Percentiles rank a stretch among this genome's conserved stretches.
These are phyloP conservation scores for Oncorhynchus clarkii DNA, from an alignment of 2,113 vertebrate genomes.

Conservation along the genomic window DNA sequence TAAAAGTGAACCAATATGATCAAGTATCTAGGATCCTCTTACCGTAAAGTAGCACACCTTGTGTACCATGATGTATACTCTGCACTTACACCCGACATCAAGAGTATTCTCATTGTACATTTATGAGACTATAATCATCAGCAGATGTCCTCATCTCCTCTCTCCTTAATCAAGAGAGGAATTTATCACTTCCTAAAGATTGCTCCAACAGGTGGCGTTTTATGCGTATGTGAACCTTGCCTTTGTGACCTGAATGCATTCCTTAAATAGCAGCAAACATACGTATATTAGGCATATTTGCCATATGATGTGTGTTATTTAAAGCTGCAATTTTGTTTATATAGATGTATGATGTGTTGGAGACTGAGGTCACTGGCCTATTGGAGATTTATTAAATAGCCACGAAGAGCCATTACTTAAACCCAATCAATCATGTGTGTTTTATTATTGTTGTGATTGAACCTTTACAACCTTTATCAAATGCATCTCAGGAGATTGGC, in stretches of 20 bases:
- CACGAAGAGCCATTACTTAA: slow-evolving; percentile 59
- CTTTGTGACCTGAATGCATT: slow-evolving; percentile 59
- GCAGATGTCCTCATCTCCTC: slow-evolving; percentile 64
- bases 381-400: slow-evolving; percentile 76
- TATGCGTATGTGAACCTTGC: slow-evolving; percentile 56
- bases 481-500: slow-evolving; percentile 44
- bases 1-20: background rate
- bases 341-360: slow-evolving; percentile 74
- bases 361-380: slow-evolving; percentile 67
- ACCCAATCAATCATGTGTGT: slow-evolving; percentile 66
- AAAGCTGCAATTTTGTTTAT: slow-evolving; percentile 67
- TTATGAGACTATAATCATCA: slow-evolving; percentile 59
- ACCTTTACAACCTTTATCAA: slow-evolving; percentile 54
- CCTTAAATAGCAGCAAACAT: slow-evolving; percentile 58
- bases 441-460: slow-evolving; percentile 52
- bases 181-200: slow-evolving; percentile 72
- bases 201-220: slow-evolving; percentile 56
- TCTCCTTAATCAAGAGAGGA: slow-evolving; percentile 57
- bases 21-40: background rate
- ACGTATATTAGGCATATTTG: slow-evolving; percentile 53
- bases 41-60: background rate
- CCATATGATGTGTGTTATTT: slow-evolving; percentile 55
- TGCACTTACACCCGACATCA: slow-evolving; percentile 56
- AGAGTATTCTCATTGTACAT: slow-evolving; percentile 64
- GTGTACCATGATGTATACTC: background rate